These are phyloP conservation scores for Diachasmimorpha longicaudata DNA, from an alignment of 1,140 invertebrate genomes.

Conservation along the genomic window DNA sequence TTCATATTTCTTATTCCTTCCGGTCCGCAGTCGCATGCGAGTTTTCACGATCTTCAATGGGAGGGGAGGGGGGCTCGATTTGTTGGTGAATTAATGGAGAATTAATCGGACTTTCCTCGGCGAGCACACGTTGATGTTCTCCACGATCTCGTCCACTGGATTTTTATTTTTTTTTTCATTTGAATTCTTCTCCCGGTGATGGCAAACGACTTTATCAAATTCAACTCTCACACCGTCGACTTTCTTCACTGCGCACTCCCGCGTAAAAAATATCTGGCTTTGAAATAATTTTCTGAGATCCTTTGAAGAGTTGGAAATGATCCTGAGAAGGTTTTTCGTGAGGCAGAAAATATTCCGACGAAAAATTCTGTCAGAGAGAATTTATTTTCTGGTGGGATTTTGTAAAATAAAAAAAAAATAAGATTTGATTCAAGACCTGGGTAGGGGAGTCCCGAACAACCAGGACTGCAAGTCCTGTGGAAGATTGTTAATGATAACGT, in stretches of 20 bases:
- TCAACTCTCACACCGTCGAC: not conserved
- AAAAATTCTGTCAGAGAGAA: too few relatives aligned
- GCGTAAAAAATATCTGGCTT: too few relatives aligned
- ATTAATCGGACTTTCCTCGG: not conserved
- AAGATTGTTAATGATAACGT: too few relatives aligned
- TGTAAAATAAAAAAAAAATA: too few relatives aligned
- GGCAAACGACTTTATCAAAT: not conserved
- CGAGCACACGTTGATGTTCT: not conserved
- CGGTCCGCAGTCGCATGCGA: not conserved
- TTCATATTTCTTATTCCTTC: slow-evolving; percentile 1
- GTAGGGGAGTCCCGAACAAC: too few relatives aligned
- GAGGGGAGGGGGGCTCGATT: not conserved
- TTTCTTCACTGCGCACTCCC: not conserved
- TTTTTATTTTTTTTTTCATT: not conserved
- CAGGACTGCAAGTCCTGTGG: too few relatives aligned
- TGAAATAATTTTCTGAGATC: too few relatives aligned
- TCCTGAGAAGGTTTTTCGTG: too few relatives aligned
- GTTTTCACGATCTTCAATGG: not conserved
- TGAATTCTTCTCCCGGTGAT: not conserved
- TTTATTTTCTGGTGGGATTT: too few relatives aligned
- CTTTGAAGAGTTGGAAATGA: too few relatives aligned
- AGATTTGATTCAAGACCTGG: too few relatives aligned
- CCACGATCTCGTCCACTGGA: not conserved
- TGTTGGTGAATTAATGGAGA: not conserved
- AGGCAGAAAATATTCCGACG: too few relatives aligned